phyloP scores from a whole-genome alignment of 2,113 vertebrate species.

The Dipodomys spectabilis region DNA sequence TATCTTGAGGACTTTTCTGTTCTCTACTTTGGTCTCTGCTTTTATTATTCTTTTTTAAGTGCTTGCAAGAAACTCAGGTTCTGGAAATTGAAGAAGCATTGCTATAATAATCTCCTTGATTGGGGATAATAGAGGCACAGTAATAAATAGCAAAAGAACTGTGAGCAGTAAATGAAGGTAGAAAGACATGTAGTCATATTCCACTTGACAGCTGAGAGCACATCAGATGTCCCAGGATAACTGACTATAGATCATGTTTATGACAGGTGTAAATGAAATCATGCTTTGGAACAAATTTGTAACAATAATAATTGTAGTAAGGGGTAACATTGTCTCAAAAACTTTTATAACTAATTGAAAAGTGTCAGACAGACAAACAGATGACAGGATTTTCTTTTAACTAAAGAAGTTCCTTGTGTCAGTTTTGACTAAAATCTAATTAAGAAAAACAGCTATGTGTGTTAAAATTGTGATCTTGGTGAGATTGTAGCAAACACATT shows the following conservation, averaged over 20 bases:
- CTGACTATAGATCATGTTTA: not conserved
- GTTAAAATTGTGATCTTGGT: not conserved
- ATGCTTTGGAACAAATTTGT: not conserved
- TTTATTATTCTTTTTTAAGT: not conserved
- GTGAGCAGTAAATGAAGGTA: not conserved
- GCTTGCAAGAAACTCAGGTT: not conserved
- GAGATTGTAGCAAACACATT: not conserved
- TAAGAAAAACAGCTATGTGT: not conserved
- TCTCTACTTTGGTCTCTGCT: slow-evolving; percentile 7
- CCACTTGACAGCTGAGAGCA: not conserved
- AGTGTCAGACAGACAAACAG: not conserved
- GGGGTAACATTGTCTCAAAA: not conserved
- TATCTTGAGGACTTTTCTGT: slow-evolving; percentile 44
- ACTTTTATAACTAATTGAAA: not conserved
- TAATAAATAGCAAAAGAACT: not conserved
- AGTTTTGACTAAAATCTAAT: not conserved
- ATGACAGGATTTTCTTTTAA: not conserved
- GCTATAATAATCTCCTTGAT: slow-evolving; percentile 51
- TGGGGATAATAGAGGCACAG: not conserved
- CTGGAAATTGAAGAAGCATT: slow-evolving; percentile 48
- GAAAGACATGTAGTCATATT: not conserved
- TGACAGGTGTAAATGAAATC: not conserved
- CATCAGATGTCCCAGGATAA: not conserved
- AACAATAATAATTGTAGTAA: not conserved
- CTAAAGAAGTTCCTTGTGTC: not conserved